Evolutionary conservation across 2,113 vertebrate genomes (phyloP).

Genomic region (Guaruba guarouba): DNA sequence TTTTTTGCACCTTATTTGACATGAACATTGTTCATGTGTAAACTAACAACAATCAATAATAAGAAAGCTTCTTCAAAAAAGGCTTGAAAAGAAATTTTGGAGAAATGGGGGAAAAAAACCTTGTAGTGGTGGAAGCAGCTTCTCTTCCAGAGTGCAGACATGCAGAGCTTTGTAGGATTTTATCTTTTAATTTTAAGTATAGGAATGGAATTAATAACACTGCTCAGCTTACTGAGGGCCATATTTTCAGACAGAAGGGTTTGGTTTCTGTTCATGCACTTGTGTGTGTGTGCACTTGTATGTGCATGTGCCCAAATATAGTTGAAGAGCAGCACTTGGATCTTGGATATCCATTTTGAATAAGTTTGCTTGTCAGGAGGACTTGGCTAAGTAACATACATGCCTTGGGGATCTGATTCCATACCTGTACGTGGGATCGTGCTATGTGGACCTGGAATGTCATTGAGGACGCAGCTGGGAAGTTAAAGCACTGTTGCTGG

Average conservation of each 20-base stretch:
- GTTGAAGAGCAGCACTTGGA: neutral
- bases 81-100: neutral
- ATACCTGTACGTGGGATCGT: neutral
- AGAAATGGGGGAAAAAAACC: neutral
- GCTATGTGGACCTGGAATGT: neutral
- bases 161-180: neutral
- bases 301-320: neutral
- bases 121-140: neutral
- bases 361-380: neutral
- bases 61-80: neutral
- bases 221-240: neutral
- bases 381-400: neutral
- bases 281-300: fast-evolving
- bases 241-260: neutral
- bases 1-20: neutral
- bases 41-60: neutral
- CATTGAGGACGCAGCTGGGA: neutral
- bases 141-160: neutral
- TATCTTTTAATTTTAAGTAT: neutral
- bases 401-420: neutral
- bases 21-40: neutral
- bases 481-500: neutral
- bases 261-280: neutral
- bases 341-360: neutral
- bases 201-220: neutral